Evolutionary conservation across 2,888 invertebrate genomes (phyloP).

Genomic region (Drosophila anceps): DNA sequence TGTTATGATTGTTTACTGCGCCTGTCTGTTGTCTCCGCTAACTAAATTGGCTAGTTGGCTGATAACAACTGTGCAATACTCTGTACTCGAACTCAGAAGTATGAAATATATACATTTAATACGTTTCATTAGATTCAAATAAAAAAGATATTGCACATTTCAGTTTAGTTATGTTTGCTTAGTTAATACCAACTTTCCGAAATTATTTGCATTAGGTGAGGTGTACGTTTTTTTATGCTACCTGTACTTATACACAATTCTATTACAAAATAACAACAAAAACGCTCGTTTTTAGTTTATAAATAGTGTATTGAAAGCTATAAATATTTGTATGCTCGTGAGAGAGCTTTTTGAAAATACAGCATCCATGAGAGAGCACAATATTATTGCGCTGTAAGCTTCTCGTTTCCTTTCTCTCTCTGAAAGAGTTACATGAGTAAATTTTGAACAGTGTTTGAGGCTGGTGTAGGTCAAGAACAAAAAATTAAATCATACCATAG

Average conservation of each 20-base stretch:
- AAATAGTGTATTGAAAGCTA: neutral
- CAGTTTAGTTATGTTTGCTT: neutral
- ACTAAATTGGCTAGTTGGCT: neutral
- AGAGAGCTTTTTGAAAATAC: conserved; percentile 20
- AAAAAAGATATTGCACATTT: no score
- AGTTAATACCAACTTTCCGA: no score
- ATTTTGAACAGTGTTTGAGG: neutral
- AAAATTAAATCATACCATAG: conserved; percentile 1
- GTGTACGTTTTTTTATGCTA: neutral
- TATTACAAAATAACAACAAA: neutral
- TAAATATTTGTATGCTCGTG: conserved; percentile 3
- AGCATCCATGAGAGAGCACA: conserved; percentile 2
- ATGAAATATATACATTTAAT: neutral
- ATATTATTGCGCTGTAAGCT: neutral
- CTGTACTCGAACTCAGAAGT: neutral
- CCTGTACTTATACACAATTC: neutral
- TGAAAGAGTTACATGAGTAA: neutral
- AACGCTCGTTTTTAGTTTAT: neutral
- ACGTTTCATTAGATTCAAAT: neutral
- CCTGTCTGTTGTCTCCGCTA: conserved; percentile 22
- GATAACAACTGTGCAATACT: neutral
- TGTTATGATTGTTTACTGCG: conserved; percentile 43
- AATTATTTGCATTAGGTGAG: neutral
- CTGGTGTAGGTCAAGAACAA: conserved; percentile 34
- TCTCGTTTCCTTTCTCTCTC: neutral